Evolutionary conservation across 2,113 vertebrate genomes (phyloP), one percentile per base, ranked within the genome.

Genomic region (Apodemus sylvaticus): DNA sequence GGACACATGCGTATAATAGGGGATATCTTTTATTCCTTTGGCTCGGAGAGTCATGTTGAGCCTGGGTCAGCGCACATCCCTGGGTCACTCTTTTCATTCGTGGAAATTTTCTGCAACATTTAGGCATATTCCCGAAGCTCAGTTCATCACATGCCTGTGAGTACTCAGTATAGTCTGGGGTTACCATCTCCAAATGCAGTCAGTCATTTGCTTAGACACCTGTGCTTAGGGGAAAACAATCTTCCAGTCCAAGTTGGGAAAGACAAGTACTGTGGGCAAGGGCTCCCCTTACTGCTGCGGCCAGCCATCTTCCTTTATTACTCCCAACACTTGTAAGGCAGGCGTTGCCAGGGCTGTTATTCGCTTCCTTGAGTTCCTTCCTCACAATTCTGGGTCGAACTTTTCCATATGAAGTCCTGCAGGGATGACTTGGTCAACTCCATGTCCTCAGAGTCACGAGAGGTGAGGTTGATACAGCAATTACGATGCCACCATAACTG

Each of bases 321-420:
- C 79, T 74, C 60, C 96, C n/a, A 55, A 3, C 68, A 45, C 90
- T 34, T 76, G 51, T 73, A 55, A 22, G 53, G 5, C 62, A n/a
- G 66, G 89, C 71, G 11, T 48, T 93, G 76, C 48, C 9, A 85
- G 42, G 14, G 19, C 48, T 89, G 36, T 81, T 34, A 48, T 24
- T 91, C 42, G 42, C 91, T 89, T 62, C 5, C 29, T 79, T 93
- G 74, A 58, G 11, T 79, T 71, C 90, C 51, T 91, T n/a, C 3
- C 17, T 53, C 26, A 64, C 36, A 17, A 68, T n/a, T 93, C 77
- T 53, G 22, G 22, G 48, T 92, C 82, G 90, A 68, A 55, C 55
- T 87, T 97, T 90, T 51, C 24, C 60, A 89, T 92, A 24, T 17
- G 42, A 90, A 66, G 22, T 86, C 29, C 13, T 93, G 39, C 68